A percentile compares a stretch with the other conserved stretches of the same genome.
Evolutionary conservation across 2,888 invertebrate species (phyloP).

Genomic region (Theodoxus fluviatilis): DNA sequence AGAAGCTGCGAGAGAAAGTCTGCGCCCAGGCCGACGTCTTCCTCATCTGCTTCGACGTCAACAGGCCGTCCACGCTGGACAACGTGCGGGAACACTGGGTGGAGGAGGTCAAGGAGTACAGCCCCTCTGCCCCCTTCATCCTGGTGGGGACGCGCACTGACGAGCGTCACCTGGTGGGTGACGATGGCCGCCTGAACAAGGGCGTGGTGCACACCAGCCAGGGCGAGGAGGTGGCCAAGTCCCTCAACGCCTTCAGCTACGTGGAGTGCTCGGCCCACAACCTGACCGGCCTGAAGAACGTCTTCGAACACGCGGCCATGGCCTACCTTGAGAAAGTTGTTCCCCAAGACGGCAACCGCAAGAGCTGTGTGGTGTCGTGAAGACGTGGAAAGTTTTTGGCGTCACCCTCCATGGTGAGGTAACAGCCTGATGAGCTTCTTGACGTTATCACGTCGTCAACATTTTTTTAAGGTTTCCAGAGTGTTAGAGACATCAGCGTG

Average conservation of each 20-base stretch:
- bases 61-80: constrained; percentile 43
- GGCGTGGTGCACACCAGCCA: constrained; percentile 31
- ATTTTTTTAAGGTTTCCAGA: too few species aligned
- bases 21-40: constrained; percentile 47
- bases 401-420: too few species aligned
- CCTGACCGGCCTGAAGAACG: constrained; percentile 42
- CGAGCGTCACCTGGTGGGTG: too few species aligned
- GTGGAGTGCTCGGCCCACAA: constrained; percentile 50
- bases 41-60: constrained; percentile 50
- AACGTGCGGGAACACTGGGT: constrained; percentile 47
- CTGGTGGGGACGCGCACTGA: constrained; percentile 48
- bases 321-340: constrained; percentile 27
- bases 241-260: constrained; percentile 44
- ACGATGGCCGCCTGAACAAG: constrained; percentile 25
- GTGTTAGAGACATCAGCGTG: too few species aligned
- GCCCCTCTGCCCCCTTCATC: constrained; percentile 42
- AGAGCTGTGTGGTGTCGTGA: constrained; percentile 32
- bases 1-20: constrained; percentile 45
- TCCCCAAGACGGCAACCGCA: constrained; percentile 28
- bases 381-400: too few species aligned
- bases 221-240: constrained; percentile 43
- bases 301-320: constrained; percentile 43
- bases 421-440: too few species aligned
- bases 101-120: constrained; percentile 39
- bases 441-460: too few species aligned